Evolutionary conservation across 2,888 invertebrate genomes (phyloP).

Genomic region (Diogma glabrata): DNA sequence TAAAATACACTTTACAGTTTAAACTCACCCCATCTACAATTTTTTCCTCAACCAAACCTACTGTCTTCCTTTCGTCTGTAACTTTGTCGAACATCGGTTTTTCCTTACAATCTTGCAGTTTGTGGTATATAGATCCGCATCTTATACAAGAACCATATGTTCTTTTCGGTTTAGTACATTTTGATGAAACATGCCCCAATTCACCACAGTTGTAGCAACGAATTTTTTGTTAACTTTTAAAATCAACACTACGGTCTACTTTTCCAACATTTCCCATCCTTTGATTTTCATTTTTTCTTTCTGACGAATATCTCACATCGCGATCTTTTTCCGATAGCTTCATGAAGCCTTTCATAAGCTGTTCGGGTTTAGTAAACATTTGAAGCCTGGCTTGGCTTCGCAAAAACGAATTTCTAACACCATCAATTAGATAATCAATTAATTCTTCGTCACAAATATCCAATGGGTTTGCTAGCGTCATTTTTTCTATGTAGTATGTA

Average conservation of each 20-base stretch:
- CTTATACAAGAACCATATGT: neutral
- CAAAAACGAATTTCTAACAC: neutral
- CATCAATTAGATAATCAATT: neutral
- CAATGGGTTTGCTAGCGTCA: neutral
- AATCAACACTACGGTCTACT: neutral
- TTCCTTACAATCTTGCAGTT: neutral
- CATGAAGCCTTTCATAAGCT: neutral
- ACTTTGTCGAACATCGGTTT: no score
- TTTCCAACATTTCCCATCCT: neutral
- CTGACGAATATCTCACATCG: no score
- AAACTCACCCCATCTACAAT: no score
- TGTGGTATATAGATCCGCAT: neutral
- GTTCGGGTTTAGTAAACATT: neutral
- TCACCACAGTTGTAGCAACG: neutral
- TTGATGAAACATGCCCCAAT: neutral
- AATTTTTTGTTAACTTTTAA: neutral
- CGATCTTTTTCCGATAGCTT: neutral
- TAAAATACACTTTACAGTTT: no score
- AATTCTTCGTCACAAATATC: neutral
- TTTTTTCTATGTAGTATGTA: neutral
- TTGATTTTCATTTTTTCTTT: no score
- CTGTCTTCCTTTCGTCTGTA: no score
- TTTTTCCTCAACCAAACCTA: no score
- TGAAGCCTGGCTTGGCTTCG: neutral
- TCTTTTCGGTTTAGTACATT: neutral